Percentiles rank a stretch among this genome's conserved stretches.
These are phyloP conservation scores for Dicaeum eximium DNA, from an alignment of 2,113 vertebrate species.

Conservation along the genomic window DNA sequence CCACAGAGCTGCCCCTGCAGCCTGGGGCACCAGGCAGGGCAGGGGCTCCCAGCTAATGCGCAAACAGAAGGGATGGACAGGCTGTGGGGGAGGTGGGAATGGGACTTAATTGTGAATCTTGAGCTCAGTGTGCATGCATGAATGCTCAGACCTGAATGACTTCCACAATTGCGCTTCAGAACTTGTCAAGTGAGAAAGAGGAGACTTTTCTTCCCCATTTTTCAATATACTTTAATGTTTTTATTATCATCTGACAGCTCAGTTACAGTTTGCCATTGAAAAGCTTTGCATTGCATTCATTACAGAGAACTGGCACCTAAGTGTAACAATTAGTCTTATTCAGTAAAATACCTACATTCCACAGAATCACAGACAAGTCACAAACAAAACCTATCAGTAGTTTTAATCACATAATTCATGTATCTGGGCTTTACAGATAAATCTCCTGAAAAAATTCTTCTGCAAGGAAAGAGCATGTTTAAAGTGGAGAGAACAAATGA, in stretches of 20 bases:
- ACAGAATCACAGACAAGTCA: neutral
- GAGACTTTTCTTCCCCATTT: neutral
- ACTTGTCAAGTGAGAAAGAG: neutral
- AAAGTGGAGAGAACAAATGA: neutral
- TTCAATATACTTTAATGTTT: neutral
- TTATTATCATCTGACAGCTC: neutral
- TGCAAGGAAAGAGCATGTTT: neutral
- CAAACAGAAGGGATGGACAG: neutral
- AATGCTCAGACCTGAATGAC: slow-evolving; percentile 41
- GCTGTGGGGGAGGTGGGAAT: slow-evolving; percentile 13
- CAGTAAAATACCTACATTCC: slow-evolving; percentile 2
- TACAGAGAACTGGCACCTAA: neutral
- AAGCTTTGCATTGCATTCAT: neutral
- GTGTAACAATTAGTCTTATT: neutral
- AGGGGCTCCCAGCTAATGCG: neutral
- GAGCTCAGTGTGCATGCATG: slow-evolving; percentile 30
- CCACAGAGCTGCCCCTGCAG: neutral
- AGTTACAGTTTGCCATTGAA: slow-evolving; percentile 7
- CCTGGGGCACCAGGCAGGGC: neutral
- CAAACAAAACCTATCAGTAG: neutral
- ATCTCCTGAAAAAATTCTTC: neutral
- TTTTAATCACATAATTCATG: slow-evolving; percentile 22
- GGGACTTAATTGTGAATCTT: neutral
- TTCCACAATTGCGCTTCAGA: neutral
- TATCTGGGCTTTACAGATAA: neutral